Conservation (phyloP, 1,140 invertebrate genomes). For the Adelges cooleyi region DNA sequence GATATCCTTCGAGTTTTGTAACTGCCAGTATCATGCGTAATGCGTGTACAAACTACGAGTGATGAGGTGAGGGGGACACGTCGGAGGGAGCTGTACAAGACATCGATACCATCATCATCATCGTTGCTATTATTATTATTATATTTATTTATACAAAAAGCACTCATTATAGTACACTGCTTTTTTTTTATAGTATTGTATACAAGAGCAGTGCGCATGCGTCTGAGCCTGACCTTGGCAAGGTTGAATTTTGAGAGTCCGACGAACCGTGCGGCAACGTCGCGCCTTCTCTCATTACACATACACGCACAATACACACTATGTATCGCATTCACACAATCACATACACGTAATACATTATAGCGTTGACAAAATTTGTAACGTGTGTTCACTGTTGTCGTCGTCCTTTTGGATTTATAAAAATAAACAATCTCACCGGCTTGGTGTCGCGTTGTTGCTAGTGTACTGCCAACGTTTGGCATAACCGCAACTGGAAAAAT, state of each 20-base stretch:
- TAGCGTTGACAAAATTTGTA: not conserved
- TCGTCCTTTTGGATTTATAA: slow-evolving; percentile 12
- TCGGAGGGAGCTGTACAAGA: no score
- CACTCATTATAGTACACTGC: no score
- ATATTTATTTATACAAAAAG: no score
- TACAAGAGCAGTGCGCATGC: slow-evolving; percentile 1
- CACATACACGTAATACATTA: not conserved
- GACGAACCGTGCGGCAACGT: slow-evolving; percentile 26
- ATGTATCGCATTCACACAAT: not conserved
- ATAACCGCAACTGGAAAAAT: no score
- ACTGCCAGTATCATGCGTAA: no score
- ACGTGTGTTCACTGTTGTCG: not conserved
- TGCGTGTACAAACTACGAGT: no score
- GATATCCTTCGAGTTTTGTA: no score
- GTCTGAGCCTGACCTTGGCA: slow-evolving; percentile 23
- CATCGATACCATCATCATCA: no score
- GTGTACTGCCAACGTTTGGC: no score
- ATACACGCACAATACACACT: not conserved
- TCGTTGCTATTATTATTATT: no score
- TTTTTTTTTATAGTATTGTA: no score
- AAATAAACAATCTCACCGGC: slow-evolving; percentile 20
- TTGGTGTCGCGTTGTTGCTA: not conserved
- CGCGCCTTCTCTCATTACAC: not conserved
- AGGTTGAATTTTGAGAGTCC: slow-evolving; percentile 28
- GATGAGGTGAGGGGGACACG: no score